Evolutionary conservation across 2,888 invertebrate genomes (phyloP).

Genomic region (Microdon myrmicae): DNA sequence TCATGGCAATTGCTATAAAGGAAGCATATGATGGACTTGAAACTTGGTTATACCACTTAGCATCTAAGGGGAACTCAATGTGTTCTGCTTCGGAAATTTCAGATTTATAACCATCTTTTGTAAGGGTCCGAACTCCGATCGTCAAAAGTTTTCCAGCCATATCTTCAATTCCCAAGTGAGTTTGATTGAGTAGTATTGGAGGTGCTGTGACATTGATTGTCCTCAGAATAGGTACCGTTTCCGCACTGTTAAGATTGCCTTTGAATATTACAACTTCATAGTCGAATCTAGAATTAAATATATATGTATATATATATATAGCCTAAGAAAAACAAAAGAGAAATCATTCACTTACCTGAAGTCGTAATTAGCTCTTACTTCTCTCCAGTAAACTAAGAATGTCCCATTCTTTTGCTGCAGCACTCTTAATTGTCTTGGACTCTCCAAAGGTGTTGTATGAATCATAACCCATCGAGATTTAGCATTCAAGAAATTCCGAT

Average conservation of each 20-base stretch:
- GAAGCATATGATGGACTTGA: constrained; percentile 32
- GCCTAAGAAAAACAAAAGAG: too few species aligned
- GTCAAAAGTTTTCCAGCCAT: constrained; percentile 70
- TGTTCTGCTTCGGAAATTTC: constrained; percentile 55
- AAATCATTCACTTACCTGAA: constrained; percentile 52
- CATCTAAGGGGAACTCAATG: constrained; percentile 52
- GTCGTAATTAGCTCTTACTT: constrained; percentile 60
- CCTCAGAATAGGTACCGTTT: constrained; percentile 62
- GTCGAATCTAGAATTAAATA: constrained; percentile 64
- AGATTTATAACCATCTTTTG: constrained; percentile 63
- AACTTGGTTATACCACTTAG: constrained; percentile 50
- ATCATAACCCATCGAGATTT: constrained; percentile 67
- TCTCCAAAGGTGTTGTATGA: constrained; percentile 70
- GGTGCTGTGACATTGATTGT: constrained; percentile 68
- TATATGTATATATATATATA: not conserved
- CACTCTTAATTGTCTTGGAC: constrained; percentile 74
- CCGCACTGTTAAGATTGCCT: constrained; percentile 68
- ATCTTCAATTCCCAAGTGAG: constrained; percentile 67
- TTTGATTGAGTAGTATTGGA: constrained; percentile 61
- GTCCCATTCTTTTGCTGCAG: constrained; percentile 72
- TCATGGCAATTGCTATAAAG: constrained; percentile 56
- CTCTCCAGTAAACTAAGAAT: constrained; percentile 76
- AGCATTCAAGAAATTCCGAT: constrained; percentile 62
- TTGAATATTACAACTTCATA: constrained; percentile 77
- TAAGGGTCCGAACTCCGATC: constrained; percentile 74